Evolutionary conservation across 2,797 vertebrate genomes (phyloP).

Genomic region (Sebastes hopkinsi): DNA sequence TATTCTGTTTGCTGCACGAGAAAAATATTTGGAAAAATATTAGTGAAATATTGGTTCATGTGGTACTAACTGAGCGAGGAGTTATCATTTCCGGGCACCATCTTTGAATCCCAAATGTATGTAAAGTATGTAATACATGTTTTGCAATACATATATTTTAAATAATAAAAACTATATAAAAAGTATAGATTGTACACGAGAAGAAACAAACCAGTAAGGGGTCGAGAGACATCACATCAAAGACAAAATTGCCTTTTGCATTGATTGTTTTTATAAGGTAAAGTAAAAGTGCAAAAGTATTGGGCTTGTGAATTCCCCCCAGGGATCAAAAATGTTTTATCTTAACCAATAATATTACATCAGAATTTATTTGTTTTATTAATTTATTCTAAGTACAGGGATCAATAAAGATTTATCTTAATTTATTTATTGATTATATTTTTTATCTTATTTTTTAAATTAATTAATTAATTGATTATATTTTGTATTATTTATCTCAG

Average conservation of each 20-base stretch:
- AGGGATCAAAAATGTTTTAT: too few relatives aligned
- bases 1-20: background rate
- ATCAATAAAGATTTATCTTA: too few relatives aligned
- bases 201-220: background rate
- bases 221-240: accelerated
- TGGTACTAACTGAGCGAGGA: background rate
- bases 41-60: background rate
- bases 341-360: too few relatives aligned
- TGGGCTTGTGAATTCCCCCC: too few relatives aligned
- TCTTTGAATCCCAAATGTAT: accelerated
- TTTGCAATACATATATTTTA: too few relatives aligned
- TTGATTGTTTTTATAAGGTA: background rate
- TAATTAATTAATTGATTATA: accelerated
- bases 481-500: background rate
- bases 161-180: background rate
- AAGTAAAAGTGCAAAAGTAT: background rate
- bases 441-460: too few relatives aligned
- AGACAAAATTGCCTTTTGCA: background rate
- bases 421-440: too few relatives aligned
- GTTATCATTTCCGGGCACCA: accelerated
- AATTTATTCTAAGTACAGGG: too few relatives aligned
- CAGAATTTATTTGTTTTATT: too few relatives aligned
- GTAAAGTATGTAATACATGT: too few relatives aligned
- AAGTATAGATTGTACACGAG: background rate
- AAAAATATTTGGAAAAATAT: background rate